phyloP scores from a whole-genome alignment of 2,113 vertebrate species.

The Felis chaus region DNA sequence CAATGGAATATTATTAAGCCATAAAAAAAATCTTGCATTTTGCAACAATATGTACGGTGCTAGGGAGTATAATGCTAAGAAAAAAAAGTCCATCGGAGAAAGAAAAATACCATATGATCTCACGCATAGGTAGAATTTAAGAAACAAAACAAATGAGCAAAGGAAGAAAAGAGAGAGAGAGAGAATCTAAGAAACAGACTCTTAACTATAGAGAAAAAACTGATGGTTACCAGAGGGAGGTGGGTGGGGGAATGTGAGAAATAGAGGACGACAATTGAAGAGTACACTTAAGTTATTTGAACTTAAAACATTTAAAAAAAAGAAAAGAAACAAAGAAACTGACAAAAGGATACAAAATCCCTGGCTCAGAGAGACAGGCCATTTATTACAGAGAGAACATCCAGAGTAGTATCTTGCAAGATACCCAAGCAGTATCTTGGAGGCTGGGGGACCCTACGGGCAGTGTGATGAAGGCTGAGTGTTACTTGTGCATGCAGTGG shows the following conservation, averaged over 20 bases:
- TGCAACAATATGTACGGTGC: not conserved
- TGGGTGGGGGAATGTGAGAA: not conserved
- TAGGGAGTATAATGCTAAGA: not conserved
- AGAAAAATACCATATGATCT: not conserved
- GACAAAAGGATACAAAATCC: not conserved
- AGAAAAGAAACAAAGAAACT: not conserved
- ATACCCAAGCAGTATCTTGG: too few species aligned
- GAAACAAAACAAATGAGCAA: not conserved
- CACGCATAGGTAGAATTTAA: not conserved
- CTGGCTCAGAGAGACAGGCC: not conserved
- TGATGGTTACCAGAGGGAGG: not conserved
- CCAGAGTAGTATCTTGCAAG: not conserved
- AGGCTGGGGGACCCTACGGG: not conserved
- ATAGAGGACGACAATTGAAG: not conserved
- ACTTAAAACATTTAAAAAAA: not conserved
- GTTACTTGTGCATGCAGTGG: accelerated
- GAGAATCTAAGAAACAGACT: not conserved
- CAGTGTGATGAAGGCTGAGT: not conserved
- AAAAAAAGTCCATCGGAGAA: not conserved
- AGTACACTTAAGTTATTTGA: not conserved
- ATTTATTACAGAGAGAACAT: not conserved
- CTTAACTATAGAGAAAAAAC: not conserved
- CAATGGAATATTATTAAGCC: not conserved
- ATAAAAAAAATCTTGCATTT: not conserved
- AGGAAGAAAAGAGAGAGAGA: not conserved